Evolutionary conservation across 2,797 vertebrate species (phyloP).

Genomic region (Epinephelus awoara): DNA sequence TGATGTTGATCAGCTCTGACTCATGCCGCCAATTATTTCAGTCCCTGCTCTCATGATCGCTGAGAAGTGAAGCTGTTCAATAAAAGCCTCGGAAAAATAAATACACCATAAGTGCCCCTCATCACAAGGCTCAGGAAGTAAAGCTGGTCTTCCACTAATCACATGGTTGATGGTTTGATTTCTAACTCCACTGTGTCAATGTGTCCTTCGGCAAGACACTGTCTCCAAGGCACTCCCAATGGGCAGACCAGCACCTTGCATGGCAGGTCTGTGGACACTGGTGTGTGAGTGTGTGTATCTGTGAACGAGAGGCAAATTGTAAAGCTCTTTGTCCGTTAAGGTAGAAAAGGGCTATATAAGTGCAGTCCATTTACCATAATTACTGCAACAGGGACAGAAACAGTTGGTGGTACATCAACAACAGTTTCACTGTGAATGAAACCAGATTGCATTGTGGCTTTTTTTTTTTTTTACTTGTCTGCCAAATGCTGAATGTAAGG

Average conservation of each 20-base stretch:
- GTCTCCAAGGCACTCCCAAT: no score
- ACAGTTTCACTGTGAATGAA: slow-evolving; percentile 63
- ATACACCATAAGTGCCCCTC: slow-evolving; percentile 15
- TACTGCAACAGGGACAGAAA: slow-evolving; percentile 46
- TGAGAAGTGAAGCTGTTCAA: background rate
- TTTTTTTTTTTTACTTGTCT: slow-evolving; percentile 35
- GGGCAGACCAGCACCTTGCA: background rate
- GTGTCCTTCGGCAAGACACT: no score
- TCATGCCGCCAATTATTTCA: slow-evolving; percentile 66
- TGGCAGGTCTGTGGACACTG: background rate
- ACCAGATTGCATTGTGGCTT: slow-evolving; percentile 56
- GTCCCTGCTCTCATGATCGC: slow-evolving; percentile 48
- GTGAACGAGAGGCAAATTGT: slow-evolving; percentile 14
- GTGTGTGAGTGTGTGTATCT: background rate
- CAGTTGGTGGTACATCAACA: slow-evolving; percentile 44
- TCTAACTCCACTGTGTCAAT: no score
- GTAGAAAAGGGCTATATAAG: slow-evolving; percentile 1
- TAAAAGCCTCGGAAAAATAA: slow-evolving; percentile 26
- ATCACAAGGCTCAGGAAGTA: no score
- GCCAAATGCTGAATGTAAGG: slow-evolving; percentile 65
- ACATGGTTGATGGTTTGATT: no score
- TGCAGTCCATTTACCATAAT: slow-evolving; percentile 50
- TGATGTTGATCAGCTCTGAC: slow-evolving; percentile 71
- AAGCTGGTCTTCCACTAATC: no score
- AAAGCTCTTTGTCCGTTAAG: slow-evolving; percentile 15